A percentile compares a stretch with the other conserved stretches of the same genome.
phyloP scores from a whole-genome alignment of 92 coral and sea anemone species.

The Phenganax stokvisi region DNA sequence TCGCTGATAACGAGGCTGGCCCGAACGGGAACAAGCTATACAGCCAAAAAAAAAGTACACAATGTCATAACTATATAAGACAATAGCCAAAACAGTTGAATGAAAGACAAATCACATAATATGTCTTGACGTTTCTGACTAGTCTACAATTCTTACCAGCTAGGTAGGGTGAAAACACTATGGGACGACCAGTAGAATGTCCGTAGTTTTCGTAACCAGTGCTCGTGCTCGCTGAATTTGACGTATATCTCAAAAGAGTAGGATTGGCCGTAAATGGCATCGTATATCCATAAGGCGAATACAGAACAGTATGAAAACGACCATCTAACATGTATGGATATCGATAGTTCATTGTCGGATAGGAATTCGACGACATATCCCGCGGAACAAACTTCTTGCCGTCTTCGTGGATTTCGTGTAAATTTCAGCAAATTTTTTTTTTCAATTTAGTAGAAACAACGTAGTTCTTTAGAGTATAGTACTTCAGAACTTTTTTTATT shows the following conservation, averaged over 20 bases:
- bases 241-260: neutral
- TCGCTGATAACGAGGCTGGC: slow-evolving; percentile 56
- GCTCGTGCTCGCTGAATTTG: slow-evolving; percentile 6
- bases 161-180: slow-evolving; percentile 17
- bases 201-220: slow-evolving; percentile 7
- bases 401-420: neutral
- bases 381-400: neutral
- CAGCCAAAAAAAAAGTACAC: neutral
- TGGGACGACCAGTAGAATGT: neutral
- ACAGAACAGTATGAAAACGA: slow-evolving; percentile 7
- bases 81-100: neutral
- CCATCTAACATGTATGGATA: slow-evolving; percentile 9
- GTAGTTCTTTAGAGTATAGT: neutral
- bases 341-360: slow-evolving; percentile 4
- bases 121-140: neutral
- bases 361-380: slow-evolving; percentile 6
- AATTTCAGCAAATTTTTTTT: neutral
- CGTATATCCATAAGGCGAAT: slow-evolving; percentile 22
- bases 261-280: slow-evolving; percentile 4
- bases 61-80: neutral
- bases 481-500: neutral
- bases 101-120: neutral
- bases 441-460: neutral
- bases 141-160: neutral
- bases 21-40: slow-evolving; percentile 53